Evolutionary conservation across 2,797 vertebrate species (phyloP).

Genomic region (Dallia pectoralis): DNA sequence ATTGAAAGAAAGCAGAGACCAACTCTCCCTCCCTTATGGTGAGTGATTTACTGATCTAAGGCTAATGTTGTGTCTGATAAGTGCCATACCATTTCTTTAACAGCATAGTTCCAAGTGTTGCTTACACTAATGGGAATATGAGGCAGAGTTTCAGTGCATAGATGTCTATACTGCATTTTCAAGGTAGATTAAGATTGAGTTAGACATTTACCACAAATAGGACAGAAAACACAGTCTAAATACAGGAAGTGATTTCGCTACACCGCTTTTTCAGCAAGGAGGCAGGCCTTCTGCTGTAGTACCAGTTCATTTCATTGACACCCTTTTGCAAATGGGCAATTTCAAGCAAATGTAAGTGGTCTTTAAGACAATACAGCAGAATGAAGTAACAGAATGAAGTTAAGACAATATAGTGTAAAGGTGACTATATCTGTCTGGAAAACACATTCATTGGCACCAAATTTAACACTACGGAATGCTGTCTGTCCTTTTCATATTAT

Average conservation of each 20-base stretch:
- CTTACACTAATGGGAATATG: slow-evolving; percentile 16
- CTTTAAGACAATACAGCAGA: slow-evolving; percentile 8
- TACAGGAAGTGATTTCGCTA: not conserved
- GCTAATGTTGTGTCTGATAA: slow-evolving; percentile 37
- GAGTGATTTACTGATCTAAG: slow-evolving; percentile 32
- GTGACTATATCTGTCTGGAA: slow-evolving; percentile 24
- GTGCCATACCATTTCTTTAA: slow-evolving; percentile 20
- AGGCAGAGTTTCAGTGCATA: slow-evolving; percentile 54
- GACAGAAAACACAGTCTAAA: slow-evolving; percentile 17
- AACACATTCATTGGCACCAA: slow-evolving; percentile 62
- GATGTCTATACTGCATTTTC: slow-evolving; percentile 55
- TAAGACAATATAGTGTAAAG: slow-evolving; percentile 32
- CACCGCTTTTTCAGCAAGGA: not conserved
- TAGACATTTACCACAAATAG: slow-evolving; percentile 20
- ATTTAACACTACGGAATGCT: slow-evolving; percentile 35
- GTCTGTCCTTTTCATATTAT: not conserved
- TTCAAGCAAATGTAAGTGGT: slow-evolving; percentile 6
- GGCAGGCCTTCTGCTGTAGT: slow-evolving; percentile 15
- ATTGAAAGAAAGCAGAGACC: slow-evolving; percentile 39
- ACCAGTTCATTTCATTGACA: slow-evolving; percentile 3
- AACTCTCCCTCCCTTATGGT: slow-evolving; percentile 51
- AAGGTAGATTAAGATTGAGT: slow-evolving; percentile 2
- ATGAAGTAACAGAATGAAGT: slow-evolving; percentile 14
- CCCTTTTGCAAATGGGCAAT: slow-evolving; percentile 1
- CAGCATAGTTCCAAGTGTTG: not conserved